A percentile compares a stretch with the other conserved stretches of the same genome.
Evolutionary conservation across 35 echinoderm and acorn worm species (phyloP).

Genomic region (Lytechinus pictus): DNA sequence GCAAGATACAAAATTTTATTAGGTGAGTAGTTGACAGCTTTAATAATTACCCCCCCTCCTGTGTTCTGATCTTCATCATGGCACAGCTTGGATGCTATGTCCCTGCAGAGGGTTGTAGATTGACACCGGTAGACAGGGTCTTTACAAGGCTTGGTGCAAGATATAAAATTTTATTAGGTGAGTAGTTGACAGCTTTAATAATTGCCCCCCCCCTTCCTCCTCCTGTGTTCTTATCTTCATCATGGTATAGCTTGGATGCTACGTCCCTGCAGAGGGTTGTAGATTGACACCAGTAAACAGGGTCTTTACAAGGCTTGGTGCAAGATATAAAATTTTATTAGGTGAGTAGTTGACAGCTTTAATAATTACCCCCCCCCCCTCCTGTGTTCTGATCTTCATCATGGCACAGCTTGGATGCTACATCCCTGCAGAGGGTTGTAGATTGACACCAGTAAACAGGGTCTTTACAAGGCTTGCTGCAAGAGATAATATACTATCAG

Average conservation of each 20-base stretch:
- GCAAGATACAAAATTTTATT: constrained; percentile 95
- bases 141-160: constrained; percentile 94
- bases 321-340: constrained; percentile 94
- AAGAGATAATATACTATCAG: constrained; percentile 96
- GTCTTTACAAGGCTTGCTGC: constrained; percentile 95
- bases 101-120: constrained; percentile 77
- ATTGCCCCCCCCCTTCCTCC: too few species aligned
- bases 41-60: too few species aligned
- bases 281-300: constrained; percentile 86
- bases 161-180: constrained; percentile 96
- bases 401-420: constrained; percentile 96
- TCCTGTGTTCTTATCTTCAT: constrained; percentile 87
- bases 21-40: constrained; percentile 73
- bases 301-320: constrained; percentile 93
- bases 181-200: constrained; percentile 13
- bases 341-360: constrained; percentile 72
- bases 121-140: constrained; percentile 91
- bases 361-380: too few species aligned
- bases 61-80: constrained; percentile 73
- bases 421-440: constrained; percentile 85
- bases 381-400: constrained; percentile 65
- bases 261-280: constrained; percentile 87
- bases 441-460: constrained; percentile 85
- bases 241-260: constrained; percentile 93
- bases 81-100: constrained; percentile 97